phyloP scores from a whole-genome alignment of 2,797 vertebrate species.

The Anguilla marmorata region DNA sequence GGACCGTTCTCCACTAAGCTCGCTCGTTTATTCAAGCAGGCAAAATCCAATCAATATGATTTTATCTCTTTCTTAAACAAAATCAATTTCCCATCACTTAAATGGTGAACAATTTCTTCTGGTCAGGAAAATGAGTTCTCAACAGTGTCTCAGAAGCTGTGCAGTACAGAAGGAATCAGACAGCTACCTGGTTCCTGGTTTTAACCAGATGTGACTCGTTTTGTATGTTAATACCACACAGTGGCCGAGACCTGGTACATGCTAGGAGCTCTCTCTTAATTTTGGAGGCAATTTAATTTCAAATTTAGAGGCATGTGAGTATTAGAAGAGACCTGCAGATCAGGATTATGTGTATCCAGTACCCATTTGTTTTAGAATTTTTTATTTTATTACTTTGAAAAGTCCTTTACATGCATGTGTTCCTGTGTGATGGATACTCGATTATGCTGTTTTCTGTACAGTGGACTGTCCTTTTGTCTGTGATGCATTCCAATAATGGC shows the following conservation, averaged over 20 bases:
- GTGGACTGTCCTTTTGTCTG: neutral
- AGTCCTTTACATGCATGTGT: neutral
- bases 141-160: neutral
- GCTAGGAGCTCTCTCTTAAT: neutral
- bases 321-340: neutral
- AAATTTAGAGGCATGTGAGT: neutral
- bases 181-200: neutral
- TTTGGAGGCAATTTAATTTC: neutral
- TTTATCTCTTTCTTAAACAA: neutral
- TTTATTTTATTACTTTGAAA: neutral
- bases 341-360: neutral
- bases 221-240: neutral
- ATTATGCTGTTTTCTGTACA: neutral
- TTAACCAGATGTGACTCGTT: neutral
- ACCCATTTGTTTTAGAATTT: neutral
- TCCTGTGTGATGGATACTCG: neutral
- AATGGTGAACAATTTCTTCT: neutral
- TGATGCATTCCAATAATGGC: neutral
- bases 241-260: neutral
- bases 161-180: neutral
- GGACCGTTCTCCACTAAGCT: neutral
- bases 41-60: neutral
- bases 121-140: neutral
- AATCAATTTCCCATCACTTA: neutral
- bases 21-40: neutral